These are phyloP conservation scores for Amphiprion ocellaris DNA, from an alignment of 2,113 vertebrate species.

Conservation along the genomic window DNA sequence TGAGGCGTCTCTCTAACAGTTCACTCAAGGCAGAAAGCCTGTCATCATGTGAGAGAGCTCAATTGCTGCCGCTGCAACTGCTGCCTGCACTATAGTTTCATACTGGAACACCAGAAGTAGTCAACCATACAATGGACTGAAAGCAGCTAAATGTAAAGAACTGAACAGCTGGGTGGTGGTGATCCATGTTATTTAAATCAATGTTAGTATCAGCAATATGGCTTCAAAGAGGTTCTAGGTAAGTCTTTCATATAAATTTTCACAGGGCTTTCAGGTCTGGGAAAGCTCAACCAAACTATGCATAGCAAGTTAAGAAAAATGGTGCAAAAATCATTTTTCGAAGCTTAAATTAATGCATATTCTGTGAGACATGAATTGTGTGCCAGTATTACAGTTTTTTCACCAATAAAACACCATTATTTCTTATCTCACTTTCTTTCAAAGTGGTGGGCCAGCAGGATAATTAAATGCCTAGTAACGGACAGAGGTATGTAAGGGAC, in stretches of 20 bases:
- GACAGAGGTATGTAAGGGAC: slow-evolving; percentile 13
- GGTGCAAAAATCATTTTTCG: too few species aligned
- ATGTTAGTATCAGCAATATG: too few species aligned
- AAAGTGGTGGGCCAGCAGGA: slow-evolving; percentile 5
- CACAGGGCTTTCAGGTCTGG: too few species aligned
- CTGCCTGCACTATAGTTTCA: background rate
- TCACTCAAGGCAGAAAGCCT: background rate
- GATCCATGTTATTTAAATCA: too few species aligned
- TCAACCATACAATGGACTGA: background rate
- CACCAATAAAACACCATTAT: background rate
- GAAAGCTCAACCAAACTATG: too few species aligned
- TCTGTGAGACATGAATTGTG: too few species aligned
- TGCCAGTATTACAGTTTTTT: background rate
- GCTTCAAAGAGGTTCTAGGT: too few species aligned
- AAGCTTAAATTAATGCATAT: too few species aligned
- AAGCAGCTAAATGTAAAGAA: too few species aligned
- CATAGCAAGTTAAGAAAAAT: too few species aligned
- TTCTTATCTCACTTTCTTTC: background rate
- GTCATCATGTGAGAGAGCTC: background rate
- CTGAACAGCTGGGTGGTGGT: too few species aligned
- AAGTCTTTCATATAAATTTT: too few species aligned
- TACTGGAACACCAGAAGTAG: background rate
- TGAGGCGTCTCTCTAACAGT: background rate
- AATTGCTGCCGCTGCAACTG: background rate
- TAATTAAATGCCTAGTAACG: background rate